These are phyloP conservation scores for Molossus alvarezi DNA, from an alignment of 2,797 vertebrate genomes.

Conservation along the genomic window DNA sequence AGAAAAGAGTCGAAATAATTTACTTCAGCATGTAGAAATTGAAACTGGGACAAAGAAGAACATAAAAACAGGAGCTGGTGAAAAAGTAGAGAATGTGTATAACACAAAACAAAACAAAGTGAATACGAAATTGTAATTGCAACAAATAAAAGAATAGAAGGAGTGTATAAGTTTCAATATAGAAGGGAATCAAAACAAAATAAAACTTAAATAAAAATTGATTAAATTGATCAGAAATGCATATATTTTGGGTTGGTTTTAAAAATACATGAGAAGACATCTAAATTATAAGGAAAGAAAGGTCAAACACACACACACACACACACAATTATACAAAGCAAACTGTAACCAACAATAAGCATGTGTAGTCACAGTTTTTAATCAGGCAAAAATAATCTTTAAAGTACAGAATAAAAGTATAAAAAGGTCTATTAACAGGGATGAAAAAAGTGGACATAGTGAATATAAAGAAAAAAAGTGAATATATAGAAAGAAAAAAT, in stretches of 20 bases:
- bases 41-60: background rate
- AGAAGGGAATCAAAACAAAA: background rate
- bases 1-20: slow-evolving; percentile 26
- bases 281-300: background rate
- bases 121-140: background rate
- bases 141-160: background rate
- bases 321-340: background rate
- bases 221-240: background rate
- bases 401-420: background rate
- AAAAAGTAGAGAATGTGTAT: background rate
- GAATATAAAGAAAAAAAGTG: background rate
- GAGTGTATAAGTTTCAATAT: background rate
- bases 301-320: background rate
- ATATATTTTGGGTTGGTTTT: background rate
- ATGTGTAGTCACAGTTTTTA: background rate
- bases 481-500: background rate
- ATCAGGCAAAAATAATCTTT: background rate
- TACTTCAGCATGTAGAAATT: slow-evolving; percentile 9
- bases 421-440: background rate
- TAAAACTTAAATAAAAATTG: background rate
- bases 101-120: background rate
- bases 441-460: background rate
- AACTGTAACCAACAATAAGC: background rate
- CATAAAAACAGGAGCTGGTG: background rate
- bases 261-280: background rate